These are phyloP conservation scores for Syncerus caffer DNA, from an alignment of 2,797 vertebrate species.

Conservation along the genomic window DNA sequence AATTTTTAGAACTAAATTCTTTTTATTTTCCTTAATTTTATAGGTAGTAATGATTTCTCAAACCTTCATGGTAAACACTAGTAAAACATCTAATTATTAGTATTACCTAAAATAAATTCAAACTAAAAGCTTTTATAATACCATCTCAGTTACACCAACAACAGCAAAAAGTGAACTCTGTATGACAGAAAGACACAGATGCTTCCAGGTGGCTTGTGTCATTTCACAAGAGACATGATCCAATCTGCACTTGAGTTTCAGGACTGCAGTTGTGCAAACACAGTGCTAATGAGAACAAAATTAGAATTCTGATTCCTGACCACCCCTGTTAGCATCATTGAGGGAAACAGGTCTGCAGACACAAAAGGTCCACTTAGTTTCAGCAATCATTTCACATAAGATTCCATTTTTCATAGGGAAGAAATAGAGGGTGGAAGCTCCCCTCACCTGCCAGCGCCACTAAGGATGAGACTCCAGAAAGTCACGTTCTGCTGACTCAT, in stretches of 20 bases:
- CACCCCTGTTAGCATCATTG: neutral
- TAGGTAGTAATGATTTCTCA: neutral
- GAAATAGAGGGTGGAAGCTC: neutral
- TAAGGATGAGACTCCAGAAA: neutral
- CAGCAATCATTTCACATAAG: neutral
- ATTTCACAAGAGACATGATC: neutral
- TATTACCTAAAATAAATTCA: neutral
- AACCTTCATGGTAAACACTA: neutral
- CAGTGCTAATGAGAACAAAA: neutral
- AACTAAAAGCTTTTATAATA: neutral
- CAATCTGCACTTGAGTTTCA: neutral
- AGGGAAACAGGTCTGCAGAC: neutral
- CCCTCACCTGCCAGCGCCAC: neutral
- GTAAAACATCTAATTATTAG: neutral
- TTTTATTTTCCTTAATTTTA: constrained; percentile 20
- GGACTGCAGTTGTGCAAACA: neutral
- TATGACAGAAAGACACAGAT: neutral
- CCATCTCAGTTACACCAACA: neutral
- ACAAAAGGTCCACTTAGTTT: neutral
- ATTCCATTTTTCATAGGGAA: neutral
- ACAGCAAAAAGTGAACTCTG: neutral
- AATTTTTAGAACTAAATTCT: constrained; percentile 6
- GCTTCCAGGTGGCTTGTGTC: neutral
- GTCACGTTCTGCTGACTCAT: neutral
- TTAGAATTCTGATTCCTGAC: neutral